Conservation (phyloP, 2,113 vertebrate genomes). For the Antechinus stuartii region DNA sequence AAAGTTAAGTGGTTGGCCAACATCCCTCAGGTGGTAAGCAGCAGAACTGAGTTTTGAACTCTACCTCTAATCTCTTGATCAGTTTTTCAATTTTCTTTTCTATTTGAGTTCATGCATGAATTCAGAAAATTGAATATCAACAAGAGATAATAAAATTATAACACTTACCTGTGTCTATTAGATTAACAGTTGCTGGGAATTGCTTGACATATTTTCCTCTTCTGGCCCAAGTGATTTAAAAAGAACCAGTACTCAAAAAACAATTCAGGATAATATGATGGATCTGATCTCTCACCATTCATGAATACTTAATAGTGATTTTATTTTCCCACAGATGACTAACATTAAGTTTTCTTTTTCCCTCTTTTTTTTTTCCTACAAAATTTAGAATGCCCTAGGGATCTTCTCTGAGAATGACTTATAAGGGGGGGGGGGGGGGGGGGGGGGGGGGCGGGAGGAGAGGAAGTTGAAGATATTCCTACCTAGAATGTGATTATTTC, state of each 20-base stretch:
- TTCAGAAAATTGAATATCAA: not conserved
- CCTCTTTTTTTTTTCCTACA: not conserved
- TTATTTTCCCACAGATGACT: not conserved
- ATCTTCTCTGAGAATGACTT: not conserved
- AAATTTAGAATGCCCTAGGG: not conserved
- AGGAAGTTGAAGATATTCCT: not conserved
- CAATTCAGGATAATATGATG: not conserved
- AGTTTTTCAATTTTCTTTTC: not conserved
- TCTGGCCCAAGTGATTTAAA: not conserved
- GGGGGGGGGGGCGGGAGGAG: no score
- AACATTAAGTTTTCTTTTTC: not conserved
- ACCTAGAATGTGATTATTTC: not conserved
- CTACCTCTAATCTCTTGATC: not conserved
- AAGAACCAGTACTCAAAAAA: not conserved
- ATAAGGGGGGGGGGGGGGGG: fast-evolving
- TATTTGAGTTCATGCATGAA: not conserved
- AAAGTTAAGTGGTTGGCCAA: not conserved
- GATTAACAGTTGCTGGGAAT: not conserved
- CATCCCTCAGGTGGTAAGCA: not conserved
- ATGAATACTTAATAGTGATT: not conserved
- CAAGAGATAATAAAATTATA: not conserved
- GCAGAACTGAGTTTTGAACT: not conserved
- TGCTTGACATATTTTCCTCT: not conserved
- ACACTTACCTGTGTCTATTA: not conserved
- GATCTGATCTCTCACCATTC: not conserved